A percentile compares a stretch with the other conserved stretches of the same genome.
phyloP scores from a whole-genome alignment of 2,797 vertebrate genomes.

The Vespertilio murinus region DNA sequence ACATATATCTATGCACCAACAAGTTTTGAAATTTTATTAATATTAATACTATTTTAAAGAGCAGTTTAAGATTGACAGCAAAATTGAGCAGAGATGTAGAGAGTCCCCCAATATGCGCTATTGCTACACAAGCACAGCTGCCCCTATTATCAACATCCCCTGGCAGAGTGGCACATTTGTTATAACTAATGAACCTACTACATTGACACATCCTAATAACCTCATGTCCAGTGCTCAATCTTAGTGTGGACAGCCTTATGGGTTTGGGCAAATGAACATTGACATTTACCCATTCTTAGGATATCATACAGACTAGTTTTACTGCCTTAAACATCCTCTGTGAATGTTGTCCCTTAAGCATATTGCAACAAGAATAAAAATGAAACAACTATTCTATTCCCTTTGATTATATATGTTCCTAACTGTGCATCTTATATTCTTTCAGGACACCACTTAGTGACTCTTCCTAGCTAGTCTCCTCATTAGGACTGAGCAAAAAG shows the following conservation, averaged over 20 bases:
- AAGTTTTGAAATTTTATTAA: neutral
- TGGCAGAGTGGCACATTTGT: neutral
- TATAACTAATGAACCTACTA: neutral
- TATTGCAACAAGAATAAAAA: neutral
- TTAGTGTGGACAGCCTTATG: neutral
- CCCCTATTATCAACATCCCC: neutral
- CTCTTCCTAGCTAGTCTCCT: neutral
- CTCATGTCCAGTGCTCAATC: neutral
- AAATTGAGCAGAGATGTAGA: neutral
- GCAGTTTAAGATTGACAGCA: neutral
- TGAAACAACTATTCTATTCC: neutral
- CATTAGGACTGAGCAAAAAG: neutral
- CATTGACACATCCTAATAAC: neutral
- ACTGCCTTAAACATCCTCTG: neutral
- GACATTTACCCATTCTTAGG: neutral
- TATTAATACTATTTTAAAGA: neutral
- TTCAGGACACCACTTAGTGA: neutral
- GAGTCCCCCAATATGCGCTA: neutral
- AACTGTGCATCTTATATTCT: neutral
- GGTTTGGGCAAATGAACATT: neutral
- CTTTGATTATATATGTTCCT: neutral
- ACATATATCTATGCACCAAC: neutral
- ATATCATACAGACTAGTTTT: neutral
- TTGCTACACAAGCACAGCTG: neutral
- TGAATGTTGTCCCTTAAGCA: neutral